Conservation (phyloP, 2,888 invertebrate species). For the Mesoligia furuncula region DNA sequence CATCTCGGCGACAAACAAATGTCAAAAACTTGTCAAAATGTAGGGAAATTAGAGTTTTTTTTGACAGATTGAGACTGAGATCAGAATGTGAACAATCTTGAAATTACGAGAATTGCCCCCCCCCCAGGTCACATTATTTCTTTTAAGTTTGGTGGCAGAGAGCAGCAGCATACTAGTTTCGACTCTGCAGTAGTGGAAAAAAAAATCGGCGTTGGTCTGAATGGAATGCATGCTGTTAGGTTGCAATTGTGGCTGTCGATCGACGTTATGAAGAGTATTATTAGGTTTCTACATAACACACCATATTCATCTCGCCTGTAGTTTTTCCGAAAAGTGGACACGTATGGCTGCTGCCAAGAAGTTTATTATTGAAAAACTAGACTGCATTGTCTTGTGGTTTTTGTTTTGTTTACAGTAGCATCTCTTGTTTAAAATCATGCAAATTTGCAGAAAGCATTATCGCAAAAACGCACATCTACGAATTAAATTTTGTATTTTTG, state of each 20-base stretch:
- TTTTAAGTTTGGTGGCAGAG: background rate
- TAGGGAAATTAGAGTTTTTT: too few species aligned
- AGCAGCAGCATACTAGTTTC: background rate
- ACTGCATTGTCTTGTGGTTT: background rate
- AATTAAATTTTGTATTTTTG: background rate
- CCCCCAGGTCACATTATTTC: too few species aligned
- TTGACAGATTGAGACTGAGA: too few species aligned
- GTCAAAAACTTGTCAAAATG: too few species aligned
- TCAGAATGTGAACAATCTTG: too few species aligned
- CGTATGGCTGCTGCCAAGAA: too few species aligned
- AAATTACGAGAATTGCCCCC: too few species aligned
- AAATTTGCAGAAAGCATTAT: too few species aligned
- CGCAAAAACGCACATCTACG: background rate
- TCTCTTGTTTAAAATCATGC: background rate
- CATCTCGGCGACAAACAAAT: too few species aligned
- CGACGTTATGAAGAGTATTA: background rate
- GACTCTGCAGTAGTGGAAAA: background rate
- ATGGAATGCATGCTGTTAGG: background rate
- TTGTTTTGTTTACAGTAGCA: background rate
- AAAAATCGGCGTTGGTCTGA: background rate
- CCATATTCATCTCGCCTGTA: background rate
- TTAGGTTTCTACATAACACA: conserved; percentile 2
- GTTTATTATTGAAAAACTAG: background rate
- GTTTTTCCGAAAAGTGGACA: background rate
- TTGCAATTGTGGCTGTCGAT: background rate